Evolutionary conservation across 2,888 invertebrate species (phyloP).

Genomic region (Cephus rjabovi): DNA sequence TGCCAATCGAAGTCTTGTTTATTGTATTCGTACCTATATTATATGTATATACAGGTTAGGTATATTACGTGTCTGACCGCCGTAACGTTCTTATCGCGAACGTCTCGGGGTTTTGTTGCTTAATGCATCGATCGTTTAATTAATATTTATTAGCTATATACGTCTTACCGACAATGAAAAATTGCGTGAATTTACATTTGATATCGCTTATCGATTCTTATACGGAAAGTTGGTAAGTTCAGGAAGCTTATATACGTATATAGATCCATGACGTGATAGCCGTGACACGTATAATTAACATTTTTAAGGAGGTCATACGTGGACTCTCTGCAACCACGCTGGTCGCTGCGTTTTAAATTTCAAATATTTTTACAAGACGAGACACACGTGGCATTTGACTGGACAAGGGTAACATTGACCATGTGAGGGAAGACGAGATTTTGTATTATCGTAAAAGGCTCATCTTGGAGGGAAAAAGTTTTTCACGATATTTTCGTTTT

Average conservation of each 20-base stretch:
- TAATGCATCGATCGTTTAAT: background rate
- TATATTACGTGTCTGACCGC: background rate
- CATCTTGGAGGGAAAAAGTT: background rate
- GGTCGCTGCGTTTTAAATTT: background rate
- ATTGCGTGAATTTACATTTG: background rate
- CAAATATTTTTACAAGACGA: background rate
- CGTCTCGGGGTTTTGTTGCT: background rate
- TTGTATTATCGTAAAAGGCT: background rate
- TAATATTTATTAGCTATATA: background rate
- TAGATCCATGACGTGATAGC: background rate
- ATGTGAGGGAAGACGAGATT: background rate
- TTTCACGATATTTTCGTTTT: background rate
- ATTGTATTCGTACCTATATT: too few species aligned
- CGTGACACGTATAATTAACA: background rate
- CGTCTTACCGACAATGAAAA: background rate
- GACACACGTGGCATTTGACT: background rate
- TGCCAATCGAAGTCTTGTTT: background rate
- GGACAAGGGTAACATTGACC: background rate
- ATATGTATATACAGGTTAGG: background rate
- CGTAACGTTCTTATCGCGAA: background rate
- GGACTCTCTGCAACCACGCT: background rate
- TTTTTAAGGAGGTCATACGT: background rate
- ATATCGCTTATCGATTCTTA: background rate
- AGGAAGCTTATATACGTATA: background rate
- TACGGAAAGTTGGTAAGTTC: background rate